A percentile compares a stretch with the other conserved stretches of the same genome.
Conservation (phyloP, 2,888 invertebrate genomes). For the Hedya salicella region DNA sequence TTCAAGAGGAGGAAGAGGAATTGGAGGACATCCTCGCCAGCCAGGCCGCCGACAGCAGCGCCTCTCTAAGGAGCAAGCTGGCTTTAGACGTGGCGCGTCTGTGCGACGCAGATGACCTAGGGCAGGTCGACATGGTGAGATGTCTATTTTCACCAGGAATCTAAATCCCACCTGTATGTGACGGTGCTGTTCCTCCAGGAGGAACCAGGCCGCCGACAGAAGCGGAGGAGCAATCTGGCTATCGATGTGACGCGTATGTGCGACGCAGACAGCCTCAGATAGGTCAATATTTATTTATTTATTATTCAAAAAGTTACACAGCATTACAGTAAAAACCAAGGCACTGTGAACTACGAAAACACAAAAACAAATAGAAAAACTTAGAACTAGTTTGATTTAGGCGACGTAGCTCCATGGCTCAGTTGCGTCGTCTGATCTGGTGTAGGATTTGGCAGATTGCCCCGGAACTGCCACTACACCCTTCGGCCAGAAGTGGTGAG, state of each 20-base stretch:
- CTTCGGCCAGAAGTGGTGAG: too few relatives aligned
- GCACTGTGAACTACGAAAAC: too few relatives aligned
- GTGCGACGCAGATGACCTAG: constrained; percentile 53
- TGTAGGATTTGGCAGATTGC: too few relatives aligned
- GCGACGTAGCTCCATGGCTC: too few relatives aligned
- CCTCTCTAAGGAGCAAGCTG: constrained; percentile 63
- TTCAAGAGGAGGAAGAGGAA: constrained; percentile 65
- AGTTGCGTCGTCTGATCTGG: too few relatives aligned
- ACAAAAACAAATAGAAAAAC: too few relatives aligned
- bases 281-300: constrained; percentile 63
- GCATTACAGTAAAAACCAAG: too few relatives aligned
- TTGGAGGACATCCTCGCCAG: constrained; percentile 70
- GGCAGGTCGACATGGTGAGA: constrained; percentile 63
- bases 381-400: too few relatives aligned
- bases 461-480: too few relatives aligned
- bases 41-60: constrained; percentile 58
- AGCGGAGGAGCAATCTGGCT: constrained; percentile 59
- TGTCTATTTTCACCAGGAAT: not conserved
- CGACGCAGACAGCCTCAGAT: constrained; percentile 51
- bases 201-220: constrained; percentile 56
- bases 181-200: not conserved
- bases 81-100: constrained; percentile 64
- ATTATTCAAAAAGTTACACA: too few relatives aligned
- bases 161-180: too few relatives aligned
- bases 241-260: constrained; percentile 66